phyloP scores from a whole-genome alignment of 2,888 invertebrate genomes.

The Phyllotreta cruciferae region DNA sequence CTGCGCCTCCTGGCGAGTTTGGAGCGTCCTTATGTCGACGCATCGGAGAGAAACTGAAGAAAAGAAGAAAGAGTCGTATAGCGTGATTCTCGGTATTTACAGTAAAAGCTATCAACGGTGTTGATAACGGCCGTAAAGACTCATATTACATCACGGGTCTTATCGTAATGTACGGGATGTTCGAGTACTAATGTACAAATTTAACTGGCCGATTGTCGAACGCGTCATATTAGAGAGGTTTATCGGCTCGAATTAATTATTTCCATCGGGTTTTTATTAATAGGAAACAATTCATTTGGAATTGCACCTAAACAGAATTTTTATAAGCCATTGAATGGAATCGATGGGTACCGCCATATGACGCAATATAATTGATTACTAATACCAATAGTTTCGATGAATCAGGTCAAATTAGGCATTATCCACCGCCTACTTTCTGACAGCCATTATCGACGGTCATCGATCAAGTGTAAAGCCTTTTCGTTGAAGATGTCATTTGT shows the following conservation, averaged over 20 bases:
- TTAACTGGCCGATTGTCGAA: too few species aligned
- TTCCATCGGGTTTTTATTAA: too few species aligned
- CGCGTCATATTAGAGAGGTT: too few species aligned
- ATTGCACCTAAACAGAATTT: too few species aligned
- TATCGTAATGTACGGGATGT: constrained; percentile 22
- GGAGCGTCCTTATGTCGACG: not conserved
- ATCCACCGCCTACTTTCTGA: constrained; percentile 17
- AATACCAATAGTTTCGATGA: constrained; percentile 13
- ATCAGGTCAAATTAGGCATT: constrained; percentile 12
- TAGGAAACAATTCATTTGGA: too few species aligned
- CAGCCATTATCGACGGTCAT: constrained; percentile 6
- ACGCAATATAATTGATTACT: constrained; percentile 12
- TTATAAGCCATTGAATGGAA: too few species aligned
- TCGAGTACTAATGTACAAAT: not conserved
- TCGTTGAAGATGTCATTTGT: constrained; percentile 8
- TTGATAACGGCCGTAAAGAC: constrained; percentile 26
- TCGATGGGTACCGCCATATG: not conserved
- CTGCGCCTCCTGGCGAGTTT: constrained; percentile 4
- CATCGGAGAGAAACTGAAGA: constrained; percentile 13
- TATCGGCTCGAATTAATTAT: too few species aligned
- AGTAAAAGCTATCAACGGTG: constrained; percentile 22
- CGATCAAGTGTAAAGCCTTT: constrained; percentile 9
- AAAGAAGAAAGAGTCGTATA: constrained; percentile 4
- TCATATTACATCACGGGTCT: constrained; percentile 25
- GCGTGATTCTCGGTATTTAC: constrained; percentile 15